Conservation (phyloP, 2,797 vertebrate species). For the Chelidonichthys spinosus region DNA sequence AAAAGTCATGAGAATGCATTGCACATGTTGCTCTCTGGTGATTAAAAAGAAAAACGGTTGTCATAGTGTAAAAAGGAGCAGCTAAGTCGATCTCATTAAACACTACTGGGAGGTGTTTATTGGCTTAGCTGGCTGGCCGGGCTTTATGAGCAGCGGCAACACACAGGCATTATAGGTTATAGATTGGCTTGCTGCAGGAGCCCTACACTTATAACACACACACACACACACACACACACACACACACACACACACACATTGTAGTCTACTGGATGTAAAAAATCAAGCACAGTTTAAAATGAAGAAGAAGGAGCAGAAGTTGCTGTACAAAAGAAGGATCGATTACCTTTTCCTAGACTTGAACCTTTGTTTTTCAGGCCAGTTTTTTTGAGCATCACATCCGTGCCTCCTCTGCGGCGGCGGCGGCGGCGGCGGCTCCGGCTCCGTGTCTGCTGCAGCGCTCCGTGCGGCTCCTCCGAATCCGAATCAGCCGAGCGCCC, state of each 20-base stretch:
- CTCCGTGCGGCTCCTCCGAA: slow-evolving; percentile 50
- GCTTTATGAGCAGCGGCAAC: slow-evolving; percentile 37
- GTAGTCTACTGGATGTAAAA: not conserved
- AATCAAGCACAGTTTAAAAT: slow-evolving; percentile 38
- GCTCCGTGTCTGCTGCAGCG: slow-evolving; percentile 54
- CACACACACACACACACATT: slow-evolving; percentile 5
- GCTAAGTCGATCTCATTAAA: slow-evolving; percentile 66
- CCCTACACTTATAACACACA: slow-evolving; percentile 19
- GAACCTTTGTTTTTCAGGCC: slow-evolving; percentile 62
- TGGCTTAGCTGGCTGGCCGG: slow-evolving; percentile 57
- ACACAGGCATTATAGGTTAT: slow-evolving; percentile 33
- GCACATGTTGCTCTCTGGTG: slow-evolving; percentile 33
- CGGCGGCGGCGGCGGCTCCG: slow-evolving; percentile 40
- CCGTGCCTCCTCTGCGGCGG: slow-evolving; percentile 28
- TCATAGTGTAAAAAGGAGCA: slow-evolving; percentile 52
- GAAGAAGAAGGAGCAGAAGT: slow-evolving; percentile 11
- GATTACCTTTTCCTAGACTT: slow-evolving; percentile 67
- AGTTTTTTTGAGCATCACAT: slow-evolving; percentile 64
- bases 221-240: not conserved
- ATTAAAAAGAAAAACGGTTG: slow-evolving; percentile 11
- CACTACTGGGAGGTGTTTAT: slow-evolving; percentile 61
- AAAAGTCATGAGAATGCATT: slow-evolving; percentile 24
- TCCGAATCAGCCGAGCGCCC: slow-evolving; percentile 23
- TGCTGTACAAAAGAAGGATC: not conserved
- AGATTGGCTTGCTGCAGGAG: slow-evolving; percentile 44